Percentiles rank a stretch among this genome's conserved stretches.
phyloP scores from a whole-genome alignment of 2,113 vertebrate species.

The Sialia sialis region DNA sequence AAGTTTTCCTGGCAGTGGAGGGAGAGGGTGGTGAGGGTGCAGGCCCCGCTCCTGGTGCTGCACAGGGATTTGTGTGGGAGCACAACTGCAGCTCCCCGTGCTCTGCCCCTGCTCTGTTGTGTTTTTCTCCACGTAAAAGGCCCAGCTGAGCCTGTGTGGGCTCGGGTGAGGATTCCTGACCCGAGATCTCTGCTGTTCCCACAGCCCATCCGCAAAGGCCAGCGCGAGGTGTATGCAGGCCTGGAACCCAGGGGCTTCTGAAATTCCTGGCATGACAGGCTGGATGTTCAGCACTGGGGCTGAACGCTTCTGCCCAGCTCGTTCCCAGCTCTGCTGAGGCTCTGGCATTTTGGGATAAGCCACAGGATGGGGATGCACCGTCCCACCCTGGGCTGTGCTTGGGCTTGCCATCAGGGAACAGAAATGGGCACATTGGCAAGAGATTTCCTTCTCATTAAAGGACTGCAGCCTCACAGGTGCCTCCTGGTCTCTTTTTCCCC shows the following conservation, averaged over 20 bases:
- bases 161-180: not conserved
- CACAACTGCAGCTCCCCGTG: not conserved
- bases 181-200: not conserved
- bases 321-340: not conserved
- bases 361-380: not conserved
- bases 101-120: fast-evolving
- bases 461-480: not conserved
- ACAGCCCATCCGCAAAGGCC: conserved; percentile 78
- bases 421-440: not conserved
- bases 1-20: not conserved
- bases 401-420: not conserved
- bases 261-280: not conserved
- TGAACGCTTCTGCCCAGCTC: not conserved
- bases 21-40: not conserved
- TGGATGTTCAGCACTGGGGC: not conserved
- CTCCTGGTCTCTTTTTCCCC: not conserved
- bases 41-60: not conserved
- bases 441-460: not conserved
- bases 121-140: fast-evolving
- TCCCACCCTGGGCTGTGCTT: not conserved
- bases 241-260: conserved; percentile 65
- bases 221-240: conserved; percentile 71
- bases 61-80: fast-evolving
- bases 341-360: not conserved
- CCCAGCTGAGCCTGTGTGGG: not conserved